Evolutionary conservation across 2,888 invertebrate genomes (phyloP).

Genomic region (Eupithecia pulchellata): DNA sequence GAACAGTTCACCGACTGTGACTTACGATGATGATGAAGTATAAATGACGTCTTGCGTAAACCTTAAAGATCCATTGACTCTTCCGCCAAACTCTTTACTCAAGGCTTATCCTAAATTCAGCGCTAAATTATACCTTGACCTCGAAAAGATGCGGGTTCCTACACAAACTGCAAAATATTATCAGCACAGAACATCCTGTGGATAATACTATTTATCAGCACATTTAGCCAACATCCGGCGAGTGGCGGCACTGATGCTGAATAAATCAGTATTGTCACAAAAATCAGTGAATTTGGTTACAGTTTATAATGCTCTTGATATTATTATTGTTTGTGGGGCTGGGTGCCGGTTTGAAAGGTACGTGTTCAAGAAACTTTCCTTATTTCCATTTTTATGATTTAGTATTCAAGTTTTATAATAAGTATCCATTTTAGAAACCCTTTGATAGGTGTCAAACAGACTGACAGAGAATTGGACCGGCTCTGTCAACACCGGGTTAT

Average conservation of each 20-base stretch:
- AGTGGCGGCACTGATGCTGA: conserved; percentile 41
- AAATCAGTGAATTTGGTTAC: not conserved
- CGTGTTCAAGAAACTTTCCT: conserved; percentile 4
- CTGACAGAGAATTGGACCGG: no score
- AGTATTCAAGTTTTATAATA: no score
- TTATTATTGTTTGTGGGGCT: conserved; percentile 36
- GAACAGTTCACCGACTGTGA: not conserved
- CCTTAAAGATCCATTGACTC: not conserved
- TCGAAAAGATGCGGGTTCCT: conserved; percentile 33
- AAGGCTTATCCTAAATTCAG: conserved; percentile 15
- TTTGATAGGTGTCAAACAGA: no score
- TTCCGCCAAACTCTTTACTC: not conserved
- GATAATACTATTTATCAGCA: conserved; percentile 55
- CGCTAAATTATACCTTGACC: conserved; percentile 22
- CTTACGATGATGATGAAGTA: not conserved
- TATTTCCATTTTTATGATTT: no score
- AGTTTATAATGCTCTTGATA: conserved; percentile 45
- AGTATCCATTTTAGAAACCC: no score
- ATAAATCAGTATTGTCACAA: conserved; percentile 37
- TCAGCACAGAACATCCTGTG: conserved; percentile 67
- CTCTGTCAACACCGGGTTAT: no score
- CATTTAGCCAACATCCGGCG: conserved; percentile 52
- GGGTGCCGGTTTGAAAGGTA: conserved; percentile 42
- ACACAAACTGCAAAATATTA: conserved; percentile 48
- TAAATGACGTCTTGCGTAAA: not conserved